A percentile compares a stretch with the other conserved stretches of the same genome.
Conservation (phyloP, 1,140 invertebrate genomes). For the Adelges cooleyi region DNA sequence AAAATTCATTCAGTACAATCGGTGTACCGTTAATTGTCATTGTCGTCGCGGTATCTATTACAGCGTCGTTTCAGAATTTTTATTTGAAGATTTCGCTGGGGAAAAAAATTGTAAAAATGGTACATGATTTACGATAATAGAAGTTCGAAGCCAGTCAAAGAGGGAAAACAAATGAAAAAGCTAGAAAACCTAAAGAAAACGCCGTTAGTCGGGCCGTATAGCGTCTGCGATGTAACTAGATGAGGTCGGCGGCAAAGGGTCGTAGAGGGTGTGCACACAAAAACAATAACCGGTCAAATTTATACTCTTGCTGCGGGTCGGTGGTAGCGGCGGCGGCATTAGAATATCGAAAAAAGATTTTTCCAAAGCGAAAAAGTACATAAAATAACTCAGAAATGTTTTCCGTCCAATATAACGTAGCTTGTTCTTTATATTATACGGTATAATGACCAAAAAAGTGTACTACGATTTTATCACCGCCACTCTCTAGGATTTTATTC, state of each 20-base stretch:
- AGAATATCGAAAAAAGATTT: slow-evolving; percentile 1
- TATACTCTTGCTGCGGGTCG: not conserved
- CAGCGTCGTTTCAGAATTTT: too few species aligned
- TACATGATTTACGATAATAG: not conserved
- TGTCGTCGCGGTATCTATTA: too few species aligned
- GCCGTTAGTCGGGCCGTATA: not conserved
- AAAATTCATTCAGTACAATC: too few species aligned
- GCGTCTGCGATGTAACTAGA: not conserved
- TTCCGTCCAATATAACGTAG: too few species aligned
- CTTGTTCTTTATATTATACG: too few species aligned
- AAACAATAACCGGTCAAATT: slow-evolving; percentile 19
- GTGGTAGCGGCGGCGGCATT: not conserved
- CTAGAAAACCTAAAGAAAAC: not conserved
- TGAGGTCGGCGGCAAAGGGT: not conserved
- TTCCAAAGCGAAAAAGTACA: not conserved
- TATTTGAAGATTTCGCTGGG: too few species aligned
- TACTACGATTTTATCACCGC: too few species aligned
- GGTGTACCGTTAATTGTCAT: too few species aligned
- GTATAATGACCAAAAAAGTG: too few species aligned
- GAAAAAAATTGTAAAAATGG: too few species aligned
- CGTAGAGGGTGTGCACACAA: not conserved
- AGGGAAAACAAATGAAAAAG: not conserved
- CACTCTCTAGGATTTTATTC: too few species aligned
- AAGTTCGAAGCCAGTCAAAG: not conserved
- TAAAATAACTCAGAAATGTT: too few species aligned